Base-by-base conservation (phyloP, 2,113 vertebrate genomes). In the Microtus pennsylvanicus region DNA sequence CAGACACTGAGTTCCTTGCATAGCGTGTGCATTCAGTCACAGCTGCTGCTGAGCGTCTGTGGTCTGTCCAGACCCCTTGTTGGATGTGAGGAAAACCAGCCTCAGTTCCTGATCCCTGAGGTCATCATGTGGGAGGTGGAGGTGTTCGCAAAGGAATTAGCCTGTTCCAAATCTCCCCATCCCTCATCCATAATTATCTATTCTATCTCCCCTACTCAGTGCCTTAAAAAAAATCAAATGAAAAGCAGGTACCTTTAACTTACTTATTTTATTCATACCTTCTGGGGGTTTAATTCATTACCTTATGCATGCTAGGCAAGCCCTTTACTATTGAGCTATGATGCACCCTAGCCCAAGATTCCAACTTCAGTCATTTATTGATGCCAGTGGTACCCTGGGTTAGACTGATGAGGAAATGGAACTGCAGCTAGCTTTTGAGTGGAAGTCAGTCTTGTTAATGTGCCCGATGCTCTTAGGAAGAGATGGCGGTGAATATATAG, bases 171-270 rank as follows among this genome's bases (percentile, higher is more conserved):
- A 19, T 52, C 76, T n/a, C 45, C 26, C 7, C 35, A 58, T 1
- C 22, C 52, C 13, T n/a, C 21, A 82, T 61, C 55, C 35, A 38
- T 58, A 58, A 82, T 12, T 14, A 55, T 81, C 21, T 81, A 38
- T 26, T 82, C 35, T 38, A 1, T 82, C 61, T 82, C 35, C 80
- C 80, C 8, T 74, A 21, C 70, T 82, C 14, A 28, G n/a, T 55
- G 55, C 75, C 45, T 93, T 95, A 85, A 76, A 35, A 94, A 94
- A 94, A 89, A 45, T 87, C 61, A 87, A 70, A 65, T 81, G 87
- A 94, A 87, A 91, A 86, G 50, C 74, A 87, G 78, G 70, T 91
- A 38, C 74, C 12, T 81, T 95, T 82, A 38, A 61, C 10, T 61
- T 75, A 42, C 3, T 74, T 38, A 72, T 42, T 74, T 74, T 42